Base-by-base conservation (phyloP, 2,797 vertebrate genomes). In the Decapterus maruadsi region DNA sequence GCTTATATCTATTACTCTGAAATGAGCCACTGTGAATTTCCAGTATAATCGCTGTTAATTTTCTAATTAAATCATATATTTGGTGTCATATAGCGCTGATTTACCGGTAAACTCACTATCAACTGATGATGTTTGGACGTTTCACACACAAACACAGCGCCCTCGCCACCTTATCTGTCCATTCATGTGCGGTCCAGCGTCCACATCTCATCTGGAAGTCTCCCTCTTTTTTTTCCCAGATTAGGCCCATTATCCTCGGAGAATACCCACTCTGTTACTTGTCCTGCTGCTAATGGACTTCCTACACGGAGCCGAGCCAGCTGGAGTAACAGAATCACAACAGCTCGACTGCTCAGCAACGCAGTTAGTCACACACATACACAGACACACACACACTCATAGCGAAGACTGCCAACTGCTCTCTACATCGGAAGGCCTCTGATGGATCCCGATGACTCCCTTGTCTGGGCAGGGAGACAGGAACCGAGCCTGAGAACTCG, bases 301-400 rank as follows among this genome's bases (percentile, higher is more conserved):
- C 68, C 77, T 75, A 3, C 68, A 1, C 82, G 34, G 83, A 87
- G 75, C 80, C 10, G 38, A 68, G 72, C 86, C 91, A 89, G 77
- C 77, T 80, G 68, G 80, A 89, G 74, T 63, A 89, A 85, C 83
- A 87, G 70, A 84, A 77, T 63, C 72, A 83, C 86, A 84, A 83
- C 82, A 87, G 65, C 70, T 50, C 38, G 34, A 85, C 70, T 81
- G 85, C 88, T 87, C 79, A 19, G 88, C 81, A 79, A 84, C 68
- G 8, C 72, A 26, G 50, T 81, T 42, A 74, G 56, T 82, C 87
- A 76, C 73, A 68, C 70, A 12, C 29, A 29, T 68, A 43, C 26
- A 26, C 11, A 8, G n/a, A 42, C 36, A 42, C 84, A 76, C 73
- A 68, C 70, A 12, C 29, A 29, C 72, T 43, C 26, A 20, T 9